These are phyloP conservation scores for Toxotes lorentzi DNA, from an alignment of 2,797 vertebrate genomes.

Conservation along the genomic window DNA sequence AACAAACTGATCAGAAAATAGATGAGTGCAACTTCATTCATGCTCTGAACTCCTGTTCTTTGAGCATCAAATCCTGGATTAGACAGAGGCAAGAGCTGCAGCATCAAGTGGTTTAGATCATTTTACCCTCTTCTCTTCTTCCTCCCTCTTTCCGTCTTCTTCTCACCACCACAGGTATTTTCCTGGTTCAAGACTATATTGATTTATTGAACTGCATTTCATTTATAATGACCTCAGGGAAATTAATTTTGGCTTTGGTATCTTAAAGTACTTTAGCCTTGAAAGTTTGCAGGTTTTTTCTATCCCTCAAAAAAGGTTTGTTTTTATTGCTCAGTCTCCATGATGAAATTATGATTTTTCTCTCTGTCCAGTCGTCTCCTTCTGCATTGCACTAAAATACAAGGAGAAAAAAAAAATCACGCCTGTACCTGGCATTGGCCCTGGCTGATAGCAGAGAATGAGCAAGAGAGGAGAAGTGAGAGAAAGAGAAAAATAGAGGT, in stretches of 20 bases:
- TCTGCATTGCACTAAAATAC: constrained; percentile 40
- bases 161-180: constrained; percentile 29
- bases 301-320: not conserved
- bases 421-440: constrained; percentile 19
- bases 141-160: constrained; percentile 2
- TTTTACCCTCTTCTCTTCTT: constrained; percentile 1
- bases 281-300: constrained; percentile 14
- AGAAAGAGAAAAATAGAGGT: constrained; percentile 36
- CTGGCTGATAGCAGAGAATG: constrained; percentile 15
- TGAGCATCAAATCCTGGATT: constrained; percentile 25
- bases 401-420: not conserved
- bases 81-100: constrained; percentile 4
- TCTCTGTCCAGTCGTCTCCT: constrained; percentile 34
- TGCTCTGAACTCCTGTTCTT: not conserved
- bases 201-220: constrained; percentile 50
- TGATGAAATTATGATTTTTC: constrained; percentile 29
- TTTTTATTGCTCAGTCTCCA: constrained; percentile 29
- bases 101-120: not conserved
- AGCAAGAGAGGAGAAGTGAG: constrained; percentile 14
- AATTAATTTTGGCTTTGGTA: constrained; percentile 37
- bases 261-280: constrained; percentile 31
- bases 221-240: constrained; percentile 49
- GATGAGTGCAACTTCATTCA: not conserved
- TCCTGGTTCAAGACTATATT: constrained; percentile 32
- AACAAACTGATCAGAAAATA: constrained; percentile 4